Base-by-base conservation (phyloP, 2,888 invertebrate genomes). In the Willowsia nigromaculata region DNA sequence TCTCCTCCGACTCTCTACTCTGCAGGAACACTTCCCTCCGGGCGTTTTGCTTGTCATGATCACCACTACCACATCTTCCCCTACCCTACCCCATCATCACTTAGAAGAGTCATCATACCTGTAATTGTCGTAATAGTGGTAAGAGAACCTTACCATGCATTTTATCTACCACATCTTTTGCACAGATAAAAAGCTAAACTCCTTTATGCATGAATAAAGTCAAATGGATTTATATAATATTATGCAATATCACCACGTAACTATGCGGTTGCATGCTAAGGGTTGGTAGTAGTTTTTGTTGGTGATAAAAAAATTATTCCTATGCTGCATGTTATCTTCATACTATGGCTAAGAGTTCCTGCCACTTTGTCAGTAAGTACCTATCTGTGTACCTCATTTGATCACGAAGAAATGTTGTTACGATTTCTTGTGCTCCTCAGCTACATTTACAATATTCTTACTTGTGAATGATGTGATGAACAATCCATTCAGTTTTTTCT, bases 11-110 rank as follows among this genome's bases (percentile, higher is more conserved):
- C n/a, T 25, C 37, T 78, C 53, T 7, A 15, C 74, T 25, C 81
- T 25, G 30, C 50, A 78, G 56, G 50, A 71, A 84, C 59, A 56
- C 71, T 74, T 84, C 74, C 84, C 84, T 84, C 74, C 71, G 84
- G 84, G 84, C 56, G 50, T 71, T 74, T 40, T 30, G 27, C 15
- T 30, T n/a, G 30, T 6, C 40, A 2, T 59, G 15, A 68, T 68
- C 65, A 18, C 9, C 37, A 74, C n/a, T n/a, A n/a, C n/a, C n/a
- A n/a, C n/a, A n/a, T 47, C 27, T 50, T 27, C 43, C 47, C 47
- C 15, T 74, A 13, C 9, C 68, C 18, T 33, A 37, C 18, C 74
- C 50, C 27, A 74, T 47, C 30, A 1, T 74, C 74, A 1, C 27
- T 43, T 18, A 13, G 30, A 71, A 1, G 40, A 6, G 3, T n/a